A percentile compares a stretch with the other conserved stretches of the same genome.
Conservation (phyloP, 2,113 vertebrate species). For the Thalassarche chlororhynchos region DNA sequence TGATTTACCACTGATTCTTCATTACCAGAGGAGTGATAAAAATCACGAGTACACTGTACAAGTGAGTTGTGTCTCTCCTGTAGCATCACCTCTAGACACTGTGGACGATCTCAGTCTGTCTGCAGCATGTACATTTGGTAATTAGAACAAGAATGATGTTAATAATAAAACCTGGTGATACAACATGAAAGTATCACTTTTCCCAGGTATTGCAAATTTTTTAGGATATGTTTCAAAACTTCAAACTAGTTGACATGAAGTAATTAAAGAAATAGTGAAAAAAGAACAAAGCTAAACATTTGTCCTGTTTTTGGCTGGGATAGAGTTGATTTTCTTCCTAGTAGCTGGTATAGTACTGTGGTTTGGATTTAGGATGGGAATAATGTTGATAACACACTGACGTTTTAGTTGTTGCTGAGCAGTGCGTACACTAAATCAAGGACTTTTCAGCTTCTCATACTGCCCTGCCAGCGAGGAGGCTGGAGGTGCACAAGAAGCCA, state of each 20-base stretch:
- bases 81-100: neutral
- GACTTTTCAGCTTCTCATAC: too few species aligned
- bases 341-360: too few species aligned
- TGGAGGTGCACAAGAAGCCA: too few species aligned
- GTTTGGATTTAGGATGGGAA: too few species aligned
- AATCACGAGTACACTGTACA: neutral
- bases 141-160: neutral
- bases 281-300: neutral
- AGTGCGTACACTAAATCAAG: too few species aligned
- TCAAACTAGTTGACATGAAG: neutral
- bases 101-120: neutral
- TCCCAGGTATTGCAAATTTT: neutral
- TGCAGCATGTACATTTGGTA: neutral
- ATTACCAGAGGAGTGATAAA: neutral
- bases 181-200: neutral
- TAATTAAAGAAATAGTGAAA: neutral
- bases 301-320: too few species aligned
- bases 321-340: too few species aligned
- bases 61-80: neutral
- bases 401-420: too few species aligned
- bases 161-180: neutral
- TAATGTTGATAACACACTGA: too few species aligned
- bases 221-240: neutral
- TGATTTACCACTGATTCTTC: constrained; percentile 5
- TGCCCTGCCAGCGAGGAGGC: too few species aligned